phyloP scores from a whole-genome alignment of 2,113 vertebrate genomes.

The Sakesphorus luctuosus region DNA sequence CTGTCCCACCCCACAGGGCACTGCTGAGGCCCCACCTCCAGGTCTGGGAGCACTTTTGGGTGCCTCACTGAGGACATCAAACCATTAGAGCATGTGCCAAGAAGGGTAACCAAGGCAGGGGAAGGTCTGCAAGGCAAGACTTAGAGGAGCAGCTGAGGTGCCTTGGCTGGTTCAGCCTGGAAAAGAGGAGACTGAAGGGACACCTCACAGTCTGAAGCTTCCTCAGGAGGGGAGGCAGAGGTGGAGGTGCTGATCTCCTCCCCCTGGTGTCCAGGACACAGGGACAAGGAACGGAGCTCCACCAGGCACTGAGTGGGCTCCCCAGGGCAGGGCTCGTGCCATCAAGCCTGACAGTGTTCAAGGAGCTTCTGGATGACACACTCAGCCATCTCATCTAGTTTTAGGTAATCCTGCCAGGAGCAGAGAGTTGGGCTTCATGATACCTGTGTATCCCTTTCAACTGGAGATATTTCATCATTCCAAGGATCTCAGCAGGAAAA shows the following conservation, averaged over 20 bases:
- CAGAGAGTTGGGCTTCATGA: background rate
- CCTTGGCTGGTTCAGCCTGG: too few species aligned
- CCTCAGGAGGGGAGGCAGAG: too few species aligned
- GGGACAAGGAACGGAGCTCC: too few species aligned
- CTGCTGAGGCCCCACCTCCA: background rate
- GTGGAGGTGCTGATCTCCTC: too few species aligned
- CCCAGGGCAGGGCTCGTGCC: background rate
- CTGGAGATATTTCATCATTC: background rate
- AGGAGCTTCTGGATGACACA: background rate
- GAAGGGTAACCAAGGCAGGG: background rate
- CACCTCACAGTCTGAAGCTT: too few species aligned
- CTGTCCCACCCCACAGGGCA: background rate
- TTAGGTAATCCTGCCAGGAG: background rate
- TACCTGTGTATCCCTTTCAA: accelerated
- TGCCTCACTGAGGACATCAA: background rate
- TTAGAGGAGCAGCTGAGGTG: too few species aligned
- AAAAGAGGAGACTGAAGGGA: too few species aligned
- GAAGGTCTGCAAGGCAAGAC: too few species aligned
- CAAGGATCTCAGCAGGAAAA: background rate
- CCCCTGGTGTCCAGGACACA: too few species aligned
- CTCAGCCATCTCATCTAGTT: background rate
- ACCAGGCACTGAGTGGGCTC: background rate
- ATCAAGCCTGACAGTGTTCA: background rate
- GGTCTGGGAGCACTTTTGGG: background rate
- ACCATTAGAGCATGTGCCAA: background rate